phyloP scores from a whole-genome alignment of 2,113 vertebrate genomes.

The Aramus guarauna region DNA sequence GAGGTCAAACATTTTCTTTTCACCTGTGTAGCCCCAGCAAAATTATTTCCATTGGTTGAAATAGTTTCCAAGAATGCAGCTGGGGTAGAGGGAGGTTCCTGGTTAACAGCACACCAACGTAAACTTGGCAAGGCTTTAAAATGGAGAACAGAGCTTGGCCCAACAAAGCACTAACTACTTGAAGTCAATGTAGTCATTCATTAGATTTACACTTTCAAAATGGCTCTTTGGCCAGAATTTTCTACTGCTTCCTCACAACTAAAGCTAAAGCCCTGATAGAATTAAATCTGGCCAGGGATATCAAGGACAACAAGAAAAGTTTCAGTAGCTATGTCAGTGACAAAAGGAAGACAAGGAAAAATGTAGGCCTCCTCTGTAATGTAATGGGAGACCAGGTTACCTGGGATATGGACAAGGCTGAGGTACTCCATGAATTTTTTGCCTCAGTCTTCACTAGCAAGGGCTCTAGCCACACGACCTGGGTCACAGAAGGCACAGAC shows the following conservation, averaged over 20 bases:
- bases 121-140: not conserved
- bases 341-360: too few species aligned
- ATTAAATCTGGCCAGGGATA: too few species aligned
- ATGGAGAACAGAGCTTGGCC: not conserved
- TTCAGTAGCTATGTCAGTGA: too few species aligned
- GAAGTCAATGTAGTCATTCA: not conserved
- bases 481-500: too few species aligned
- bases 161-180: not conserved
- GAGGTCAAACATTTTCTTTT: not conserved
- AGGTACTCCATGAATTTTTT: too few species aligned
- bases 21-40: not conserved
- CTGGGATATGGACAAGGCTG: too few species aligned
- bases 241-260: not conserved
- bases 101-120: not conserved
- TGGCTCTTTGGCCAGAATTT: not conserved
- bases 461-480: too few species aligned
- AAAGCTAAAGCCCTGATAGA: too few species aligned
- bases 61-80: not conserved
- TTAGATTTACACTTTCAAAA: not conserved
- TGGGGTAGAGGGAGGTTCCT: not conserved
- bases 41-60: not conserved
- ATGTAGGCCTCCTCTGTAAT: too few species aligned
- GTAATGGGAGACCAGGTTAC: too few species aligned
- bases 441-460: too few species aligned
- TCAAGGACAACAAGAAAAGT: too few species aligned